Conservation (phyloP, 2,113 vertebrate genomes). For the Stigmatopora argus region DNA sequence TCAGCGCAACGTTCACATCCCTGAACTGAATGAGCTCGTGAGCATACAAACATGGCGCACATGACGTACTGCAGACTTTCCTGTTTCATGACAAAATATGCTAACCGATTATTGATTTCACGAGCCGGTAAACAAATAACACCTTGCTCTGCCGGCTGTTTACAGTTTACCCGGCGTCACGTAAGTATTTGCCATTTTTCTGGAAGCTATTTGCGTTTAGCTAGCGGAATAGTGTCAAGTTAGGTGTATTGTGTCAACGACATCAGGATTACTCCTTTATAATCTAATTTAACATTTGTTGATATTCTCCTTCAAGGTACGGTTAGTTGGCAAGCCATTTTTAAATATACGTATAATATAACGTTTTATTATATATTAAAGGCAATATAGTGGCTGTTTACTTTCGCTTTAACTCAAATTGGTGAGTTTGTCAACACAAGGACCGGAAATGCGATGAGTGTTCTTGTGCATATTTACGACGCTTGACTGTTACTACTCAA, state of each 20-base stretch:
- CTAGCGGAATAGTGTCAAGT: not conserved
- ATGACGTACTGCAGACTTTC: constrained; percentile 39
- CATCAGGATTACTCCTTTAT: not conserved
- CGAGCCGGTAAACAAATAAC: constrained; percentile 15
- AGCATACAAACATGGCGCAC: constrained; percentile 34
- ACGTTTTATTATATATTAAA: not conserved
- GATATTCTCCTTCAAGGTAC: not conserved
- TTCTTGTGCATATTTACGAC: not conserved
- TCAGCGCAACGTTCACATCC: constrained; percentile 16
- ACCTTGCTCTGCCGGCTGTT: constrained; percentile 8
- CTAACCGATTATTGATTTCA: not conserved
- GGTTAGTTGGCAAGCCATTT: not conserved
- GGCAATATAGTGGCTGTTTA: not conserved
- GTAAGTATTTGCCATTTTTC: constrained; percentile 31
- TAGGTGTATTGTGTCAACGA: not conserved
- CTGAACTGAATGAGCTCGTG: not conserved
- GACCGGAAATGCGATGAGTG: not conserved
- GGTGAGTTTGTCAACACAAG: not conserved
- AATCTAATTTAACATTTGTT: not conserved
- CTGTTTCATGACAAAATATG: constrained; percentile 25
- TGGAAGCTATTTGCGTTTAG: no score
- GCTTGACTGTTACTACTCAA: no score
- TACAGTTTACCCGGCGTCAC: constrained; percentile 50
- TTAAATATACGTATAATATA: not conserved
- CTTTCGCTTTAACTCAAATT: not conserved